phyloP scores from a whole-genome alignment of 1,140 invertebrate species.

The Archegozetes longisetosus region DNA sequence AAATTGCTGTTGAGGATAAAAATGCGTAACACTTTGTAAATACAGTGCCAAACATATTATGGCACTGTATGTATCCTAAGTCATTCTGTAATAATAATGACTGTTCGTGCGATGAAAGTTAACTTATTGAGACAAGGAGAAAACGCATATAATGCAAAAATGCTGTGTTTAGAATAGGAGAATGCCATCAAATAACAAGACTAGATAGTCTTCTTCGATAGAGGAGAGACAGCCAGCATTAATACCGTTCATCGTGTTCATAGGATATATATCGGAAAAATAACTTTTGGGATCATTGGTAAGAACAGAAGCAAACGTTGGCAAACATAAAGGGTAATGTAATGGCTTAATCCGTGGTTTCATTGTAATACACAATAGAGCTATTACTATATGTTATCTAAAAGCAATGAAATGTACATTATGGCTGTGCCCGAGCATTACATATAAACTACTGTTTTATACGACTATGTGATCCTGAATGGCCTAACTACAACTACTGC shows the following conservation, averaged over 20 bases:
- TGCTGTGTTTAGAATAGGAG: too few species aligned
- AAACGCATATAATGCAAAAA: not conserved
- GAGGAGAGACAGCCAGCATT: too few species aligned
- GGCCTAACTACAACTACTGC: not conserved
- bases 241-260: not conserved
- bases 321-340: not conserved
- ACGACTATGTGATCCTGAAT: not conserved
- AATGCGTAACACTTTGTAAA: too few species aligned
- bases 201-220: too few species aligned
- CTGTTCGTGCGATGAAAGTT: not conserved
- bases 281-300: not conserved
- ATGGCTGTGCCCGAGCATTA: not conserved
- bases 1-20: too few species aligned
- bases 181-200: too few species aligned
- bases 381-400: not conserved
- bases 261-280: too few species aligned
- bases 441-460: not conserved
- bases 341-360: not conserved
- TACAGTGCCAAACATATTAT: not conserved
- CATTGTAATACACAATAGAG: not conserved
- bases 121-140: not conserved
- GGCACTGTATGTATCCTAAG: not conserved
- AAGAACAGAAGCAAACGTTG: not conserved
- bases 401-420: not conserved
- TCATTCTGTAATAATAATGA: not conserved